Conservation (phyloP, 2,113 vertebrate species). For the Ammospiza nelsoni region DNA sequence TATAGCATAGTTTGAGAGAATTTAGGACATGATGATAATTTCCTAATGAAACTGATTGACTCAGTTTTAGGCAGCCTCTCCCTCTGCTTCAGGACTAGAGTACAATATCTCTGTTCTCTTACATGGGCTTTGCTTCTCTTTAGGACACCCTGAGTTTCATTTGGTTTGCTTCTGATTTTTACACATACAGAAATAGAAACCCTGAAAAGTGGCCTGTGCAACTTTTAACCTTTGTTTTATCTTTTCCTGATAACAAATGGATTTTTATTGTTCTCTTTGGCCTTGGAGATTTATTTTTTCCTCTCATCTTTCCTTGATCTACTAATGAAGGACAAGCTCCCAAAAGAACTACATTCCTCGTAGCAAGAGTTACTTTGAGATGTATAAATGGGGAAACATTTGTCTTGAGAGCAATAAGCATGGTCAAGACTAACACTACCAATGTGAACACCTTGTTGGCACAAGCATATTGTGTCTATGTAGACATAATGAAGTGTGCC, state of each 20-base stretch:
- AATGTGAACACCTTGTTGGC: not conserved
- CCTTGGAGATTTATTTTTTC: not conserved
- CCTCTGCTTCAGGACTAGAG: not conserved
- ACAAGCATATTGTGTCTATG: not conserved
- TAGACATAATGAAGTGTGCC: not conserved
- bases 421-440: not conserved
- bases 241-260: not conserved
- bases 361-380: not conserved
- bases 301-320: not conserved
- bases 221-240: not conserved
- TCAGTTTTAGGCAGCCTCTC: not conserved
- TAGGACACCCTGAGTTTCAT: not conserved
- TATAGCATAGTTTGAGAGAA: not conserved
- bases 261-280: not conserved
- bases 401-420: not conserved
- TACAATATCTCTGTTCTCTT: not conserved
- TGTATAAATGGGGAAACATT: not conserved
- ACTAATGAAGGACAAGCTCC: not conserved
- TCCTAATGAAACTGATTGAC: not conserved
- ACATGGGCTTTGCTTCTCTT: not conserved
- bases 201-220: not conserved
- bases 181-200: not conserved
- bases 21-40: not conserved
- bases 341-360: not conserved
- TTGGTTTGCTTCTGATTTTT: not conserved